Conservation (phyloP, 1,140 invertebrate genomes). For the Trachymyrmex septentrionalis region DNA sequence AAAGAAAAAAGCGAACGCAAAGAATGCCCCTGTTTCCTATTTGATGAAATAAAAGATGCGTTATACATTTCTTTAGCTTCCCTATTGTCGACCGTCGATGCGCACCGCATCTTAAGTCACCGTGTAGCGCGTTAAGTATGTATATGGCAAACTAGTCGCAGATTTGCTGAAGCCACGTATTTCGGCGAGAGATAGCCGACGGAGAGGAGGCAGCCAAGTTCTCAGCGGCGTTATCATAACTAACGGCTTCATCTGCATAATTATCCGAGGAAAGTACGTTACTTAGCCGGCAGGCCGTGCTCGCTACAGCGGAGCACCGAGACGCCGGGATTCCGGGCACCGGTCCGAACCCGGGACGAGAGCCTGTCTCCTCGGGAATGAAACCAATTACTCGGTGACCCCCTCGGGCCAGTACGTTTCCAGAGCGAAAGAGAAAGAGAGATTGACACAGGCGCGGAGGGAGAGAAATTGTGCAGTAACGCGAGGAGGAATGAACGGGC, state of each 20-base stretch:
- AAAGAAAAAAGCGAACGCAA: not conserved
- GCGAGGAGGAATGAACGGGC: constrained; percentile 66
- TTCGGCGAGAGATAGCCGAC: constrained; percentile 40
- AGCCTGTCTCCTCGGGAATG: constrained; percentile 84
- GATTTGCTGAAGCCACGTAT: constrained; percentile 56
- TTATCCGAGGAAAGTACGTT: constrained; percentile 83
- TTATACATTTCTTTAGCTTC: constrained; percentile 1
- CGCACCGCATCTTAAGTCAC: not conserved
- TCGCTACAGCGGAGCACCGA: constrained; percentile 70
- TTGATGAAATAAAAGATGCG: not conserved
- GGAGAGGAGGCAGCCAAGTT: constrained; percentile 30
- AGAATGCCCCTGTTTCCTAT: not conserved
- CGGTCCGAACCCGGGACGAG: constrained; percentile 79
- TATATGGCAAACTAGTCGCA: constrained; percentile 21
- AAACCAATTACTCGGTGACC: constrained; percentile 86
- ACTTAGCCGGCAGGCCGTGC: constrained; percentile 79
- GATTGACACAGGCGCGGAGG: constrained; percentile 46
- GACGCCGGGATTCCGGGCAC: constrained; percentile 78
- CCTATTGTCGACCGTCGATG: not conserved
- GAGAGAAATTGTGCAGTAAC: constrained; percentile 77
- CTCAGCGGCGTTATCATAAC: constrained; percentile 83
- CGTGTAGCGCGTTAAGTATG: not conserved
- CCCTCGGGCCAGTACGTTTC: constrained; percentile 81
- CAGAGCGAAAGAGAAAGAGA: constrained; percentile 65
- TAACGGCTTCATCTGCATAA: constrained; percentile 85